A percentile compares a stretch with the other conserved stretches of the same genome.
Conservation (phyloP, 2,113 vertebrate genomes). For the Corythoichthys haematopterus region DNA sequence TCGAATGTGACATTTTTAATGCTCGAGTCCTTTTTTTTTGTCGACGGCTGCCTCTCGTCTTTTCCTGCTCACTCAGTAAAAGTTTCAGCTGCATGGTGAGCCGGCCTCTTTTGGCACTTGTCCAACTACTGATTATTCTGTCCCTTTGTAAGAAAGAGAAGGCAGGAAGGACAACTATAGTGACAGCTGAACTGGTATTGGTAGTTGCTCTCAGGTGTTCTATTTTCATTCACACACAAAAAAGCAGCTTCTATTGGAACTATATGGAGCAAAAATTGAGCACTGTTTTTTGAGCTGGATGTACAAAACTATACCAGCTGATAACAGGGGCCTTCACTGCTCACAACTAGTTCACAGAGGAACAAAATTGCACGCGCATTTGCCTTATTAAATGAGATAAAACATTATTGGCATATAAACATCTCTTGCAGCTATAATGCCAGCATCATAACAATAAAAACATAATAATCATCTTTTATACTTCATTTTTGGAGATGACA, state of each 20-base stretch:
- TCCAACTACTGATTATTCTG: constrained; percentile 62
- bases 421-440: background rate
- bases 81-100: constrained; percentile 69
- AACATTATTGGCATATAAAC: background rate
- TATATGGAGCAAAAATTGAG: constrained; percentile 1
- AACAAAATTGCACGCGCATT: constrained; percentile 14
- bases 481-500: no score
- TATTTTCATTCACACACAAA: background rate
- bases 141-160: constrained; percentile 47
- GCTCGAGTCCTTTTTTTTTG: constrained; percentile 49
- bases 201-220: background rate
- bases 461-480: background rate
- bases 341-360: constrained; percentile 45
- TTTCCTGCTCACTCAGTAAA: constrained; percentile 74
- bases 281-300: background rate
- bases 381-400: background rate
- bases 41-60: constrained; percentile 49
- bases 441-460: background rate
- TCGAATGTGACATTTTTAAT: constrained; percentile 52
- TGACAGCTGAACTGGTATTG: constrained; percentile 29
- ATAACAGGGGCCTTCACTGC: constrained; percentile 30
- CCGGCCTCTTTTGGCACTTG: constrained; percentile 69
- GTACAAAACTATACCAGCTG: constrained; percentile 27
- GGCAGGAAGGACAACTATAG: constrained; percentile 59
- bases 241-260: background rate